Base-by-base conservation (phyloP, 2,113 vertebrate species). In the Poeciliopsis occidentalis region DNA sequence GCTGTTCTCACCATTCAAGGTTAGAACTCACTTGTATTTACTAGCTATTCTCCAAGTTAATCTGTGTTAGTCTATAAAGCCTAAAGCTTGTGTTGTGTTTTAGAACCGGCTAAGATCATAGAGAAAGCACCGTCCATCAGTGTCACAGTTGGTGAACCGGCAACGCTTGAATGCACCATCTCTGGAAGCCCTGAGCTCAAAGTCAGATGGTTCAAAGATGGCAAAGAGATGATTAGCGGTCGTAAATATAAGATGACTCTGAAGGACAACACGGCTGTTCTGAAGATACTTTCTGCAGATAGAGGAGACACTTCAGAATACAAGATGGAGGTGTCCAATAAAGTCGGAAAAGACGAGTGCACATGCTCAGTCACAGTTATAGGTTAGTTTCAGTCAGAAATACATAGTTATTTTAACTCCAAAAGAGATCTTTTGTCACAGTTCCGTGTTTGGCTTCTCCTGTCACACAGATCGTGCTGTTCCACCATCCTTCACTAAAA, bases 121-220 rank as follows among this genome's bases (percentile, higher is more conserved):
- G 98, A 99, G 79, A 96, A 95, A 85, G 92, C 96, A 0, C 94
- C 95, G 19, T 93, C 97, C 81, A 96, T 98, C 93, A 96, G 96
- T 73, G 97, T 98, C 85, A 98, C 96, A 2, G 94, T 96, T 12
- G 97, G 98, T 8, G 96, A 97, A 41, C 93, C 96, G 22, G 97
- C 96, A 69, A 91, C 95, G 4, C 91, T 99, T 93, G 96, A 97
- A 78, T 97, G 96, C 65, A 95, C 94, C 0, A 91, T 99, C 22
- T 82, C 95, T 75, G 98, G 97, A 91, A 98, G 96, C 85, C 97
- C 97, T 68, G 96, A 97, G n/a, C 94, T 99, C 32, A 98, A 96
- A 94, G 94, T 95, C 24, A 98, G 96, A 76, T 99, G 98, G 98
- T 96, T 97, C 82, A 97, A 94, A 94, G 94, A 97, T 1, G 96